These are phyloP conservation scores for Enteromius viviparus DNA, from an alignment of 2,797 vertebrate genomes.

Conservation along the genomic window DNA sequence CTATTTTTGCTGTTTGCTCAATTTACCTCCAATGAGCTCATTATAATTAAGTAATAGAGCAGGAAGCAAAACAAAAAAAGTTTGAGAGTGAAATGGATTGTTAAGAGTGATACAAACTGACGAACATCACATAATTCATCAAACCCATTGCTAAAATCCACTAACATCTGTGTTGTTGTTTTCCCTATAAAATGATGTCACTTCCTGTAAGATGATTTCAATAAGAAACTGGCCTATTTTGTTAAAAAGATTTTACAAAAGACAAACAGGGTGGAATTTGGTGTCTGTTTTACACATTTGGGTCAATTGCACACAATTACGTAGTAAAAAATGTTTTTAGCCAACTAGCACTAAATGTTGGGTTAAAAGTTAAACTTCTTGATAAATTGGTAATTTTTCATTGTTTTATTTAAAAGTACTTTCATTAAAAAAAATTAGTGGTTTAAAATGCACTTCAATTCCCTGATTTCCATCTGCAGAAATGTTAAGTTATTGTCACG, in stretches of 20 bases:
- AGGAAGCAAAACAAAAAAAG: background rate
- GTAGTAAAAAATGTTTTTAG: background rate
- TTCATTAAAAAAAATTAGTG: background rate
- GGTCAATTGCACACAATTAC: background rate
- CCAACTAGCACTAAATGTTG: background rate
- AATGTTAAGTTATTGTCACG: background rate
- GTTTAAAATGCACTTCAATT: background rate
- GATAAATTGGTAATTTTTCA: background rate
- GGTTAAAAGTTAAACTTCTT: background rate
- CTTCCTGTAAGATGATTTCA: conserved; percentile 1
- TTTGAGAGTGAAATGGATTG: background rate
- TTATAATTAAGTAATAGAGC: conserved; percentile 1
- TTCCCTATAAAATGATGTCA: background rate
- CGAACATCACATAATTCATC: background rate
- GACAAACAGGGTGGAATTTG: background rate
- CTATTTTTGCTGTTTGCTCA: background rate
- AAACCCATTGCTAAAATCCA: background rate
- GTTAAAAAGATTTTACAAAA: background rate
- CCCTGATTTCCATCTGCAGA: background rate
- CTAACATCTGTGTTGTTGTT: background rate
- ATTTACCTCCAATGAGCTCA: background rate
- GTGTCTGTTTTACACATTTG: background rate
- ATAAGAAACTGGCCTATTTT: background rate
- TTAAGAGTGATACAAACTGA: background rate
- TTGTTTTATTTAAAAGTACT: background rate